A percentile compares a stretch with the other conserved stretches of the same genome.
These are phyloP conservation scores for Polypterus senegalus DNA, from an alignment of 2,113 vertebrate species.

Conservation along the genomic window DNA sequence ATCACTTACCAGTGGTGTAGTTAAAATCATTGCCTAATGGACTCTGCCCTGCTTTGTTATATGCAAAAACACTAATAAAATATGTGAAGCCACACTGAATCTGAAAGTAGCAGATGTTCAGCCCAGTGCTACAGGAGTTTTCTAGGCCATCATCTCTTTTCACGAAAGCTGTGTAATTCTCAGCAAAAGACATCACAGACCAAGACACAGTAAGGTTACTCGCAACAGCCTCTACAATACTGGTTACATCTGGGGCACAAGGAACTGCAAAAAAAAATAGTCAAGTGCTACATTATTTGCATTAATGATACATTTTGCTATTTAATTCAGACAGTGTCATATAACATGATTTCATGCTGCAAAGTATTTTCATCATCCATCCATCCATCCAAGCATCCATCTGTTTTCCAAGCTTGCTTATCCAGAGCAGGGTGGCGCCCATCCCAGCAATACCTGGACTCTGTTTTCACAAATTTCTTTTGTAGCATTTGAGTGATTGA, in stretches of 20 bases:
- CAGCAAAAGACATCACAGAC: conserved; percentile 43
- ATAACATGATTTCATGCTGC: no score
- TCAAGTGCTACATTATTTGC: conserved; percentile 12
- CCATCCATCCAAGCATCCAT: no score
- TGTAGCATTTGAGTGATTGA: no score
- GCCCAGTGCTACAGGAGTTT: conserved; percentile 69
- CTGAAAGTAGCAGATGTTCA: conserved; percentile 52
- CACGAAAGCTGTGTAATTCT: conserved; percentile 71
- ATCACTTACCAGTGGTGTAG: conserved; percentile 69
- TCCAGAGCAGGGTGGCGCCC: no score
- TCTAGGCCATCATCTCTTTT: conserved; percentile 78
- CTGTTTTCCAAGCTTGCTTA: no score
- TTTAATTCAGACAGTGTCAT: no score
- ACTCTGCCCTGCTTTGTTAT: conserved; percentile 72
- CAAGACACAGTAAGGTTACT: conserved; percentile 65
- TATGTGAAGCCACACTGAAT: conserved; percentile 78
- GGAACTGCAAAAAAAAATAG: conserved; percentile 47
- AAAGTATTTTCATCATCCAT: no score
- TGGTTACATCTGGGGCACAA: conserved; percentile 59
- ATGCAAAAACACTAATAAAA: conserved; percentile 71
- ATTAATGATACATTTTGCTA: no score
- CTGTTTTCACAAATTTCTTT: no score
- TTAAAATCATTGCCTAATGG: conserved; percentile 56
- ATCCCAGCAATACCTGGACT: no score
- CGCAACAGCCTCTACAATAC: conserved; percentile 46